phyloP scores from a whole-genome alignment of 2,797 vertebrate species.

The Silurus aristotelis region DNA sequence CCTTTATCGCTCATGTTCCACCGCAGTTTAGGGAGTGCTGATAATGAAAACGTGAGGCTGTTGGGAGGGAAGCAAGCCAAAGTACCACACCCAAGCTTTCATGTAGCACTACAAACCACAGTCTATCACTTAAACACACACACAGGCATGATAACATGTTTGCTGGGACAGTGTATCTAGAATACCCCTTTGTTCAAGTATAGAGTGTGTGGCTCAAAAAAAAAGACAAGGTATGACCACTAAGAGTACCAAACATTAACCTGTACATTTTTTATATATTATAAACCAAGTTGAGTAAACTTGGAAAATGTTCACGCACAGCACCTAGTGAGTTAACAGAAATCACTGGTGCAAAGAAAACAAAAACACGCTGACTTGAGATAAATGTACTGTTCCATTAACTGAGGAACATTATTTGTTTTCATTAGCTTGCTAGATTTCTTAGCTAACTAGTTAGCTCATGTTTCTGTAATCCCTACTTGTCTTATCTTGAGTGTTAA shows the following conservation, averaged over 20 bases:
- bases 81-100: conserved; percentile 23
- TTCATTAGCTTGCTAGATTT: not conserved
- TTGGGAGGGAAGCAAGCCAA: conserved; percentile 22
- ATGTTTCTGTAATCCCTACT: not conserved
- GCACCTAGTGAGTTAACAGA: not conserved
- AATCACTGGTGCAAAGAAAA: not conserved
- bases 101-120: conserved; percentile 29
- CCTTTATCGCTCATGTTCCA: not conserved
- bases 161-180: not conserved
- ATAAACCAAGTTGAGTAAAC: not conserved
- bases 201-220: not conserved
- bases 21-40: conserved; percentile 5
- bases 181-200: not conserved
- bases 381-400: not conserved
- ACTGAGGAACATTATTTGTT: no score
- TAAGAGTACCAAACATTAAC: not conserved
- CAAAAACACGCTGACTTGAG: not conserved
- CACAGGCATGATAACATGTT: conserved; percentile 7
- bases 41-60: conserved; percentile 17
- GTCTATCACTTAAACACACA: not conserved
- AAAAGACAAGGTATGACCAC: not conserved
- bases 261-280: not conserved
- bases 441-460: not conserved
- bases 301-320: not conserved
- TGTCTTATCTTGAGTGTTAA: not conserved